Percentiles rank a stretch among this genome's conserved stretches.
phyloP scores from a whole-genome alignment of 1,140 invertebrate genomes.

The Aphaenogaster floridana region DNA sequence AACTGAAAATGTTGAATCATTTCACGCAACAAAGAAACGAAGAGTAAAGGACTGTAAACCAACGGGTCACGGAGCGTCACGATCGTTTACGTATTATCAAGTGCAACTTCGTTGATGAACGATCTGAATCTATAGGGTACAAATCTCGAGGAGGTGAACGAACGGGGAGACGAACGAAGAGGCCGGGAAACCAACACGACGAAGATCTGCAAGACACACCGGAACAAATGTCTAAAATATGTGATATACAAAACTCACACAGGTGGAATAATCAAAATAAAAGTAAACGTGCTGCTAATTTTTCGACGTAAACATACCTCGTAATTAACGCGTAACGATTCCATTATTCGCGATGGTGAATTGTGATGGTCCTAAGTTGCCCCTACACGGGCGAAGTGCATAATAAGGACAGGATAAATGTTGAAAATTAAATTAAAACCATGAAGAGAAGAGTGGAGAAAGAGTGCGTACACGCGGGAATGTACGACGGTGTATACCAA shows the following conservation, averaged over 20 bases:
- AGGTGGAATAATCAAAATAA: conserved; percentile 76
- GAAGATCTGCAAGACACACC: conserved; percentile 57
- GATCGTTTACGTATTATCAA: conserved; percentile 49
- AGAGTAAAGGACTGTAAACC: conserved; percentile 7
- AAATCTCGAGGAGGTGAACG: conserved; percentile 37
- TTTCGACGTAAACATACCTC: conserved; percentile 68
- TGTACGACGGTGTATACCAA: conserved; percentile 78
- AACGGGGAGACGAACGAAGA: neutral
- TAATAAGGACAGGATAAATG: conserved; percentile 78
- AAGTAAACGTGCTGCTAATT: conserved; percentile 65
- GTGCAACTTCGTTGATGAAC: conserved; percentile 51
- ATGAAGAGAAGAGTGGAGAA: neutral
- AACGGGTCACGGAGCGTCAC: conserved; percentile 32
- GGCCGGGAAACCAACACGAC: neutral
- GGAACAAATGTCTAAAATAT: conserved; percentile 76
- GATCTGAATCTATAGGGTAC: conserved; percentile 58
- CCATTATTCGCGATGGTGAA: conserved; percentile 69
- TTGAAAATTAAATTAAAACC: conserved; percentile 73
- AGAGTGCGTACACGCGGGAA: conserved; percentile 49
- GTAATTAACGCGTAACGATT: conserved; percentile 65
- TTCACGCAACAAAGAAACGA: neutral
- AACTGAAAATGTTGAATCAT: conserved; percentile 4
- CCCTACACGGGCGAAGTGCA: conserved; percentile 81
- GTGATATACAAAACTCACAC: conserved; percentile 76
- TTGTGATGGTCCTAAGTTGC: conserved; percentile 82